Evolutionary conservation across 2,888 invertebrate species (phyloP), one percentile per base, ranked within the genome.

Genomic region (Cerastis leucographa): DNA sequence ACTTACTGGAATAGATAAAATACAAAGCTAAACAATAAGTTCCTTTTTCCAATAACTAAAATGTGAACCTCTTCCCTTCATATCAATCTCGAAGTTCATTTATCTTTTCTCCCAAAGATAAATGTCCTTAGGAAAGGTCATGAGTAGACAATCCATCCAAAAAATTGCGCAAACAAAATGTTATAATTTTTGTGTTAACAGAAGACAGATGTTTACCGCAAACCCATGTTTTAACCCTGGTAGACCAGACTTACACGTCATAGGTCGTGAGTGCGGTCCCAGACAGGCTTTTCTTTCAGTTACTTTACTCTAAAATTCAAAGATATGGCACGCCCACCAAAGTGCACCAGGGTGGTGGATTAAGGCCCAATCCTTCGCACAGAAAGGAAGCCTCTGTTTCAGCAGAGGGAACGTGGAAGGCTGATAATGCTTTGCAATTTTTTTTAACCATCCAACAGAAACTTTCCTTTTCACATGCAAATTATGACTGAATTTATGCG

Each of bases 61-160:
- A 59, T 17, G 56, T 40, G 61, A 29, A 65, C 81, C 65, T 81
- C 72, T 84, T 80, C n/a, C 59, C 25, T 80, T 54, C 14, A 69
- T 80, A 65, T 71, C 80, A 71, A 46, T 81, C 44, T 29, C 9
- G 49, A 46, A 78, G 42, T 66, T 78, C 17, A 80, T 79, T 71
- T 59, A 81, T 80, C 59, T 76, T 70, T 84, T n/a, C 49, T 29
- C 2, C 25, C 25, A 46, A 59, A 84, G 66, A 79, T 56, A 49
- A 66, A 70, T 49, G 40, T 56, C n/a, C n/a, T 29, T 25, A 17
- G 42, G 11, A 75, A 75, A 49, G 40, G 54, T 35, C 51, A 77
- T n/a, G 42, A 29, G 54, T n/a, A 61, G n/a, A 0, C 44, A 51
- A 17, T 40, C n/a, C 5, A 2, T 62, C 8, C n/a, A 40, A 22